Evolutionary conservation across 2,113 vertebrate species (phyloP).

Genomic region (Bujurquina vittata): DNA sequence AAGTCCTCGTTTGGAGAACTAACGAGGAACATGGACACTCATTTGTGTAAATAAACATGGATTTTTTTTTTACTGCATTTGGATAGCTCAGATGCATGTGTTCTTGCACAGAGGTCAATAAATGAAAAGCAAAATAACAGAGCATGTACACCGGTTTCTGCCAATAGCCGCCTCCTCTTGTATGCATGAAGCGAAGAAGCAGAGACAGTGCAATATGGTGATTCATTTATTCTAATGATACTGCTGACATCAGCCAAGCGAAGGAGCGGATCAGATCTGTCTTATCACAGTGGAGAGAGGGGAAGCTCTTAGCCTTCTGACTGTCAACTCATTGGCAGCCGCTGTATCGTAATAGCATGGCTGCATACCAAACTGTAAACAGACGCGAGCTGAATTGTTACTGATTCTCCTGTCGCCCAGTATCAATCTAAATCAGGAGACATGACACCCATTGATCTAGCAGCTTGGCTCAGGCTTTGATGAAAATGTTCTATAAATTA

Average conservation of each 20-base stretch:
- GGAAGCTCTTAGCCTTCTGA: slow-evolving; percentile 52
- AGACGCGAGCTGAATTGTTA: slow-evolving; percentile 61
- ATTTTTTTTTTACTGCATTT: slow-evolving; percentile 52
- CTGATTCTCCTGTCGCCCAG: slow-evolving; percentile 49
- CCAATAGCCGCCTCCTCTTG: slow-evolving; percentile 54
- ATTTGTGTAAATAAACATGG: slow-evolving; percentile 76
- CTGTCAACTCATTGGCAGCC: slow-evolving; percentile 67
- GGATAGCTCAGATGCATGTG: slow-evolving; percentile 29
- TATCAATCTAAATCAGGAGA: slow-evolving; percentile 66
- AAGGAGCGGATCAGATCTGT: slow-evolving; percentile 67
- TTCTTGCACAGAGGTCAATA: slow-evolving; percentile 59
- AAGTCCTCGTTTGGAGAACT: slow-evolving; percentile 76
- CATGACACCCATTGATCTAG: slow-evolving; percentile 50
- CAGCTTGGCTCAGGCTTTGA: slow-evolving; percentile 52
- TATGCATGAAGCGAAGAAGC: slow-evolving; percentile 34
- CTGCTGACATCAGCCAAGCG: slow-evolving; percentile 64
- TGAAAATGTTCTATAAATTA: slow-evolving; percentile 71
- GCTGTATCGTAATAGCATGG: slow-evolving; percentile 43
- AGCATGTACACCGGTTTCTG: slow-evolving; percentile 32
- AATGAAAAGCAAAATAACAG: slow-evolving; percentile 49
- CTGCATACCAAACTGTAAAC: slow-evolving; percentile 69
- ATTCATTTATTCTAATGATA: slow-evolving; percentile 74
- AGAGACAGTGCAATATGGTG: slow-evolving; percentile 62
- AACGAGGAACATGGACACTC: slow-evolving; percentile 80
- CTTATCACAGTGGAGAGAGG: slow-evolving; percentile 53